Base-by-base conservation (phyloP, 2,888 invertebrate species). In the Isoperla grammatica region DNA sequence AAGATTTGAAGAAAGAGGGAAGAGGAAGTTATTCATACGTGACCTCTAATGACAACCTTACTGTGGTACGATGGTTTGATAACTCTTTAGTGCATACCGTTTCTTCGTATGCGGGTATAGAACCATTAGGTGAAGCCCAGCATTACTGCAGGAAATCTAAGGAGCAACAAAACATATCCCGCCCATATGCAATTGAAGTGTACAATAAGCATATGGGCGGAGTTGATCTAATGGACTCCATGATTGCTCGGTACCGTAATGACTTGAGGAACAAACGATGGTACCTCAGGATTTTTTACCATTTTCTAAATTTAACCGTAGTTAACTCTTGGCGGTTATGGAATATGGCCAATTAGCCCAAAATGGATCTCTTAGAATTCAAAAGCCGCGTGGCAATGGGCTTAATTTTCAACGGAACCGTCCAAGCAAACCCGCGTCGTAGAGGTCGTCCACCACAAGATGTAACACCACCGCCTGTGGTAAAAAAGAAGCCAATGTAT, bases 241-340 rank as follows among this genome's bases (percentile, higher is more conserved):
- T 63, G 59, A 61, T 64, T 20, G 62, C 61, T 12, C 61, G 61
- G 13, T 64, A 61, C 54, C 63, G 62, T 8, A 60, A 64, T 37
- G 59, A 48, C 22, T 20, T 20, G 20, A 6, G 20, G 9, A 22
- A 20, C 9, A 48, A 20, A 22, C 6, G 9, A 22, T 48, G 20
- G 20, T 48, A 48, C 48, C 23, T 20, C 12, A 20, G 48, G 13
- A 20, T 48, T n/a, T 48, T 48, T 22, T 48, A 20, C 22, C 48
- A 48, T 20, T 48, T 48, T n/a, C 20, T 48, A 20, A 48, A 48
- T 22, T n/a, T 48, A n/a, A 20, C 48, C 20, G 20, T 48, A 12
- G 22, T 48, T 6, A 48, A 48, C 56, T 23, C 63, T 29, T 64
- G 61, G 61, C 45, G 58, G 12, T 53, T 61, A 35, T 64, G 57